Evolutionary conservation across 2,113 vertebrate species (phyloP), one percentile per base, ranked within the genome.

Genomic region (Pithys albifrons): DNA sequence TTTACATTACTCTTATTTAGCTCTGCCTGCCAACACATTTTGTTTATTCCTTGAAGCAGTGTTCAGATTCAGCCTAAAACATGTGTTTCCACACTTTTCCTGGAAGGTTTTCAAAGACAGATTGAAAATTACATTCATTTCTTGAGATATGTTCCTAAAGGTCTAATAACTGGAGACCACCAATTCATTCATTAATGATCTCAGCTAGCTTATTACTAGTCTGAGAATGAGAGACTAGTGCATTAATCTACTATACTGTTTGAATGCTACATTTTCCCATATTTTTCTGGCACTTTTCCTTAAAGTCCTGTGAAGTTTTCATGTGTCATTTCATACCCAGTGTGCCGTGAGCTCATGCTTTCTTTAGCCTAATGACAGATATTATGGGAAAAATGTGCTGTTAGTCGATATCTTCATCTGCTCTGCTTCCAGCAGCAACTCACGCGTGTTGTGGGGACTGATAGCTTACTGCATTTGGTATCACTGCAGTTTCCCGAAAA

Each of bases 361-460:
- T 93, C 83, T 95, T 96, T 67, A 75, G 85, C 75, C 35, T 78
- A 82, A 75, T 88, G 77, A 88, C n/a, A 62, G 70, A 62, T 76
- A 88, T 24, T 45, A 49, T 31, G 54, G 76, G 17, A 64, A 96
- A 93, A 93, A 61, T 25, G 64, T 67, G 45, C 88, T 79, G n/a
- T 81, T 62, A 58, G 49, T 89, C 2, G 19, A 28, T 71, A 43
- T 61, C 61, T 96, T 95, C 86, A 92, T 65, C 91, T 94, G 78
- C 76, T 95, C 70, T 89, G 55, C 70, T 95, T 95, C 89, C 96
- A 95, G 78, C 64, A 54, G 57, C 87, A 89, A 45, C 57, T 94
- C 73, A 41, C 12, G 24, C 25, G 52, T 61, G 35, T 65, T 89
- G 59, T 39, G 54, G 80, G 58, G 37, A 70, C 65, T 89, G 91